Percentiles rank a stretch among this genome's conserved stretches.
These are phyloP conservation scores for Crotalus helleri DNA, from an alignment of 2,113 vertebrate genomes.

Conservation along the genomic window DNA sequence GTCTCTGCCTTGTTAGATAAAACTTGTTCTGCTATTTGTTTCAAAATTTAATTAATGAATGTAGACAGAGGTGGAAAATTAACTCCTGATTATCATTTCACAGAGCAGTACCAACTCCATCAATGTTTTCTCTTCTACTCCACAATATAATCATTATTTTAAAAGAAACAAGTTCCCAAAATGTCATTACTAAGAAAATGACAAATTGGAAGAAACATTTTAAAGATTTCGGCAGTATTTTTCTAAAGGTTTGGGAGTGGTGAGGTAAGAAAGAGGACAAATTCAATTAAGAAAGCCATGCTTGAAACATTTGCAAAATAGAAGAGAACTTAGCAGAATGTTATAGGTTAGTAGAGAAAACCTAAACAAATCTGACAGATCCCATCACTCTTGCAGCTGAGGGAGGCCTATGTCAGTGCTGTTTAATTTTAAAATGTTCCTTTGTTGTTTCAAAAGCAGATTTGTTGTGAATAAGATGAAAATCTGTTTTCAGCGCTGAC, in stretches of 20 bases:
- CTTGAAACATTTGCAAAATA: slow-evolving; percentile 32
- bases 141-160: not conserved
- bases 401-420: not conserved
- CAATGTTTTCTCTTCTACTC: not conserved
- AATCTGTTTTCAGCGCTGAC: not conserved
- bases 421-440: slow-evolving; percentile 8
- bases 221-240: too few relatives aligned
- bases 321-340: not conserved
- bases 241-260: not conserved
- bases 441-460: slow-evolving; percentile 25
- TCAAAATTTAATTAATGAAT: not conserved
- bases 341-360: slow-evolving; percentile 17
- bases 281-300: slow-evolving; percentile 19
- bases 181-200: not conserved
- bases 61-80: not conserved
- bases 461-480: slow-evolving; percentile 3
- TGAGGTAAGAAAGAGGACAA: not conserved
- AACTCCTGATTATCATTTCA: not conserved
- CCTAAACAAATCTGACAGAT: slow-evolving; percentile 3
- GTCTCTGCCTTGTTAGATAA: not conserved
- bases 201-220: not conserved
- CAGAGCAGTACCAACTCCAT: not conserved
- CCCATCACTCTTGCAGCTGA: not conserved
- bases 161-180: not conserved
- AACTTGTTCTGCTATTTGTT: not conserved